phyloP scores from a whole-genome alignment of 2,113 vertebrate species.

The Percina caprodes region DNA sequence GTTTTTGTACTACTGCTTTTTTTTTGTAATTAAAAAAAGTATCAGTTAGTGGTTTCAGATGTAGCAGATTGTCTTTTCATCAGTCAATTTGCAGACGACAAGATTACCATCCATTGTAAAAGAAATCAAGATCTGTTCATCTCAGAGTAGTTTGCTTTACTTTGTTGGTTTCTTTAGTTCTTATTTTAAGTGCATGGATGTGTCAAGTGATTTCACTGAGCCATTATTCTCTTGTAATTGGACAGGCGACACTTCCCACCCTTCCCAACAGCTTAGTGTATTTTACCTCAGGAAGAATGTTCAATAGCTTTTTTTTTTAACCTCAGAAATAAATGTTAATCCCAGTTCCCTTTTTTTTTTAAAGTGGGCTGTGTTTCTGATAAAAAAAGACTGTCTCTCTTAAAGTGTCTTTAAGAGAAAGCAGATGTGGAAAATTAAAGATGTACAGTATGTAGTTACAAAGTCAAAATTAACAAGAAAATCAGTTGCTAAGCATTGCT shows the following conservation, averaged over 20 bases:
- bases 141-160: neutral
- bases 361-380: constrained; percentile 3
- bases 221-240: constrained; percentile 56
- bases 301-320: constrained; percentile 11
- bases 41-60: neutral
- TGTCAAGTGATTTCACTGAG: constrained; percentile 47
- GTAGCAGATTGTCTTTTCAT: neutral
- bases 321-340: constrained; percentile 46
- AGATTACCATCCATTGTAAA: neutral
- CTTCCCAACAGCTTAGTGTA: constrained; percentile 39
- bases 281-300: neutral
- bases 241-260: constrained; percentile 46
- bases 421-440: constrained; percentile 26
- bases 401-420: neutral
- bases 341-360: constrained; percentile 11
- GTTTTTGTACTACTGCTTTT: neutral
- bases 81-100: neutral
- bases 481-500: constrained; percentile 34
- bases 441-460: constrained; percentile 8
- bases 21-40: neutral
- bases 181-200: constrained; percentile 26
- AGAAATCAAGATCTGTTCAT: neutral
- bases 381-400: neutral
- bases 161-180: constrained; percentile 25
- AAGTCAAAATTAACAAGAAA: constrained; percentile 38